Evolutionary conservation across 92 coral and sea anemone species (phyloP).

Genomic region (Micromussa lordhowensis): DNA sequence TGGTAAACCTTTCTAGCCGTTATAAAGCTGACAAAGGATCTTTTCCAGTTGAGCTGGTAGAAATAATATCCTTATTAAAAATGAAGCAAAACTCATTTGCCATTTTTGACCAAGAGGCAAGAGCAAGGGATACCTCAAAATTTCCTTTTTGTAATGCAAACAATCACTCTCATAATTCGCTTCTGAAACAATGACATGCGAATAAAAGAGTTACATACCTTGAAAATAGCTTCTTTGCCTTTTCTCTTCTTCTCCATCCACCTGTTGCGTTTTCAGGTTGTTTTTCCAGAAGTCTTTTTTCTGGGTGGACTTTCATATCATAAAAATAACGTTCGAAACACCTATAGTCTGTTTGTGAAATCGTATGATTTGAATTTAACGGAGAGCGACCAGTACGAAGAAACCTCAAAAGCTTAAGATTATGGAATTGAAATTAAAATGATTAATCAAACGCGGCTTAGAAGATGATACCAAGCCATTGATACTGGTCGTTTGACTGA

Average conservation of each 20-base stretch:
- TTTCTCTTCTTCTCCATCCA: background rate
- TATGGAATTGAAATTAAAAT: background rate
- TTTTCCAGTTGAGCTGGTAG: background rate
- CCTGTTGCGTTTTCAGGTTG: conserved; percentile 3
- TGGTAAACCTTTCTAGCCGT: background rate
- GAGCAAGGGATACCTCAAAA: background rate
- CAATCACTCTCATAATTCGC: background rate
- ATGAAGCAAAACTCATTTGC: background rate
- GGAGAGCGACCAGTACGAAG: background rate
- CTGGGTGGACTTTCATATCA: background rate
- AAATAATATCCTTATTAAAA: background rate
- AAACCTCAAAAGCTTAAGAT: background rate
- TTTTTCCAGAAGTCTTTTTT: background rate
- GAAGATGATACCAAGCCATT: background rate
- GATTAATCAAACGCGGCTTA: background rate
- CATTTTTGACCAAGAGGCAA: background rate
- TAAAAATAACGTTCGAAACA: background rate
- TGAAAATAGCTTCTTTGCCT: background rate
- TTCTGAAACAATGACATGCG: conserved; percentile 1
- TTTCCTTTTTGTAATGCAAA: background rate
- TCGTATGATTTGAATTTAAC: background rate
- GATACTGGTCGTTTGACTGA: background rate
- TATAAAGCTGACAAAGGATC: background rate
- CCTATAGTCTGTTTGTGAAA: background rate
- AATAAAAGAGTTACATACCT: conserved; percentile 20